Percentiles rank a stretch among this genome's conserved stretches.
phyloP scores from a whole-genome alignment of 2,888 invertebrate genomes.

The Dryobotodes eremita region DNA sequence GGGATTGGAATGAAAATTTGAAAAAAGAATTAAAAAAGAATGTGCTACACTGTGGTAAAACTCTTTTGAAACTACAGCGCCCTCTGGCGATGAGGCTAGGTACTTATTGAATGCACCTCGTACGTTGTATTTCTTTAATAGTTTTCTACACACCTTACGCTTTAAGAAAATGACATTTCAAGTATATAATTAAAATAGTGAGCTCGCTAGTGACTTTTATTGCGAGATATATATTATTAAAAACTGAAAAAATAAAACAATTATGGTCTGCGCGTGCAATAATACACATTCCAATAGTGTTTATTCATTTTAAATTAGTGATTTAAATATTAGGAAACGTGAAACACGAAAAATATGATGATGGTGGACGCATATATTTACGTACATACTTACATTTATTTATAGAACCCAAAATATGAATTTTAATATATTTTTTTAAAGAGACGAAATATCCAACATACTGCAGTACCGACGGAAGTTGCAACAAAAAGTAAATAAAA shows the following conservation, averaged over 20 bases:
- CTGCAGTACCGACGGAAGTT: no score
- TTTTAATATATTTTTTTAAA: background rate
- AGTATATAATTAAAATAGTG: slow-evolving; percentile 37
- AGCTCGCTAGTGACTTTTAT: slow-evolving; percentile 29
- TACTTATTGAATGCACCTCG: no score
- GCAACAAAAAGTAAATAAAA: background rate
- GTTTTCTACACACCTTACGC: slow-evolving; percentile 53
- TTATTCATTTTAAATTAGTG: background rate
- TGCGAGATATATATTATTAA: slow-evolving; percentile 6
- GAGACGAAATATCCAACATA: background rate
- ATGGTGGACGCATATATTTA: background rate
- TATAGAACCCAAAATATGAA: background rate
- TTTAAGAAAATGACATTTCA: slow-evolving; percentile 42
- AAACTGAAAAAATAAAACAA: slow-evolving; percentile 10
- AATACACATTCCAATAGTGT: background rate
- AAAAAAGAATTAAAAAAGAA: no score
- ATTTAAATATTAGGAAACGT: background rate
- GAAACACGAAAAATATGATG: background rate
- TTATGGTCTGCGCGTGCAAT: background rate
- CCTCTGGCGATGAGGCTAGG: no score
- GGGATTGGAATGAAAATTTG: no score
- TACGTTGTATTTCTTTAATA: slow-evolving; percentile 59
- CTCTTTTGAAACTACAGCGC: no score
- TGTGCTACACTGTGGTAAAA: no score
- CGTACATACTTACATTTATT: background rate